Evolutionary conservation across 1,140 invertebrate genomes (phyloP), one percentile per base, ranked within the genome.

Genomic region (fruit fly (Drosophila melanogaster)): DNA sequence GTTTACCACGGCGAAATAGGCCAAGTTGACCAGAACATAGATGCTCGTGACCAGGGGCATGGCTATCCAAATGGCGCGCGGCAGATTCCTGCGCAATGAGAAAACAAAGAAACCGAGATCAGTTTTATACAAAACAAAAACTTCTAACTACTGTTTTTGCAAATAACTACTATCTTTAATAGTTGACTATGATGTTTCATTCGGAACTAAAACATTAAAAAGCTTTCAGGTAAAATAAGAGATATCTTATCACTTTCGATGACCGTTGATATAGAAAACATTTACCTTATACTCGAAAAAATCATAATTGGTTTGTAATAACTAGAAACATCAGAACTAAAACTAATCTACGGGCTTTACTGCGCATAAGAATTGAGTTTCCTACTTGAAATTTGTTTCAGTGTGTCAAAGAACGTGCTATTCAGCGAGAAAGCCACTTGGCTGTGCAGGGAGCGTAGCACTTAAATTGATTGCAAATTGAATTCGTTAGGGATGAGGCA

Each of bases 11-110:
- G 96, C 95, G 90, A 98, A 98, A 92, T 98, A 98, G 14, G 97
- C 97, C 58, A 98, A 93, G 93, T 98, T 98, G 1, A 96, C 96
- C 64, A 98, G 92, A 14, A 97, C 96, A 93, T 98, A 98, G 44
- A 98, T 95, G 22, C 94, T 92, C 0, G 97, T 98, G 26, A 98
- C 97, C 74, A 97, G 92, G 0, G 96, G 96, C 93, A 98, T 94
- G 7, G 96, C 97, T 77, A 98, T 97, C 94, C 95, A 96, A 86
- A 98, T 97, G 3, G 97, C 96, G 26, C 96, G 94, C 7, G 97
- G 97, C 22, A 97, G 92, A 93, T 98, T 97, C 92, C 96, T 97
- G 92, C 53, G 33, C 94, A 8, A 93, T 47, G 54, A 81, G 83
- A 59, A 53, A 30, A 7, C 7, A 30, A 8, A 30, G 30, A 8